Conservation (phyloP, 2,888 invertebrate genomes). For the Drosophila paranaensis region DNA sequence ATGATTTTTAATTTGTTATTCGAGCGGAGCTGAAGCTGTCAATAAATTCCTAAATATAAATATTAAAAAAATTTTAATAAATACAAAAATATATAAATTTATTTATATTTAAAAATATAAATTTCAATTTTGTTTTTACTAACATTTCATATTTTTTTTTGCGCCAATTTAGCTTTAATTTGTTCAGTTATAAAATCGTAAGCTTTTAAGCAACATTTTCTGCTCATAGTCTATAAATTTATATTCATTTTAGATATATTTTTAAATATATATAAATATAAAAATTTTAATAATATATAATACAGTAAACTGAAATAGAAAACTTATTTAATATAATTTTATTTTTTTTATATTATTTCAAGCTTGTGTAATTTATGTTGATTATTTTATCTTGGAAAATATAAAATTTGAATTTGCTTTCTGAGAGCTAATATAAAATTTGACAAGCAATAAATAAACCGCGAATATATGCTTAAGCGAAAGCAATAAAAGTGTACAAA, state of each 20-base stretch:
- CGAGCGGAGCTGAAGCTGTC: constrained; percentile 3
- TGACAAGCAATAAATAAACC: constrained; percentile 3
- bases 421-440: not conserved
- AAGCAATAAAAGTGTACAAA: not conserved
- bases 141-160: too few relatives aligned
- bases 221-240: not conserved
- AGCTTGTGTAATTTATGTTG: not conserved
- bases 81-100: not conserved
- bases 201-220: not conserved
- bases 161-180: not conserved
- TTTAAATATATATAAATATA: too few relatives aligned
- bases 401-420: not conserved
- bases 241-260: not conserved
- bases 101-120: not conserved
- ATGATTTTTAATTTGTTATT: not conserved
- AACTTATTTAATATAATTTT: too few relatives aligned
- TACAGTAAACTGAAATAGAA: too few relatives aligned
- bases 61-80: constrained; percentile 1
- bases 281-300: too few relatives aligned
- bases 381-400: not conserved
- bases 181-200: not conserved
- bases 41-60: not conserved
- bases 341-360: too few relatives aligned
- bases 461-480: not conserved
- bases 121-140: not conserved